Base-by-base conservation (phyloP, 2,113 vertebrate genomes). In the Eudyptes chrysolophus region DNA sequence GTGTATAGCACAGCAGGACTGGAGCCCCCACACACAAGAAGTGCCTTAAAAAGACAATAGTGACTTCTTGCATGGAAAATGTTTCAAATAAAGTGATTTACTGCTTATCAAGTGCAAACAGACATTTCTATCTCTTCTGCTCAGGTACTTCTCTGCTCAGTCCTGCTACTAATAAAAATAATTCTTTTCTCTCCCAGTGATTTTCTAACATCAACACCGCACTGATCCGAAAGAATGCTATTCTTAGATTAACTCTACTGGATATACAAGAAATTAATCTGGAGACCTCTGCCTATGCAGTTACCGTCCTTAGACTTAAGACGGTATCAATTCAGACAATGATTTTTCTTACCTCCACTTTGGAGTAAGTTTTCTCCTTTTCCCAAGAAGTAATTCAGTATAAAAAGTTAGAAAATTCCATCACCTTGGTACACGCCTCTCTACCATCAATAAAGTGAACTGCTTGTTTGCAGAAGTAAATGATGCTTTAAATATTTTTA, bases 1-100 rank as follows among this genome's bases (percentile, higher is more conserved):
- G 69, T 6, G 48, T 62, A 62, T 17, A 84, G 68, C 52, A 72
- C 4, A 2, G 71, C 61, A 60, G 77, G 78, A 57, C 36, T 49
- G 65, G 49, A 82, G 61, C 62, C 64, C 54, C 46, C 74, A 77
- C 36, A 49, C 19, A 54, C 22, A 26, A 84, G n/a, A 70, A 96
- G 64, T 32, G 75, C n/a, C 74, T 96, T 69, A 92, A 72, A 92
- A 94, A 96, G 89, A 91, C 92, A 96, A 61, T 34, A 84, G 77
- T 69, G 51, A 89, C 80, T 92, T 96, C 94, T 17, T 77, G 84
- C 76, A 89, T 66, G 81, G 87, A 75, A 92, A 95, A 65, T 51
- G 74, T 96, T 95, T 96, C 94, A 87, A 94, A 96, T 87, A 94
- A 89, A 93, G 87, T 95, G 89, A 96, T 91, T 96, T 94, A 89